These are phyloP conservation scores for Antigone vipio DNA, from an alignment of 2,113 vertebrate genomes.

Conservation along the genomic window DNA sequence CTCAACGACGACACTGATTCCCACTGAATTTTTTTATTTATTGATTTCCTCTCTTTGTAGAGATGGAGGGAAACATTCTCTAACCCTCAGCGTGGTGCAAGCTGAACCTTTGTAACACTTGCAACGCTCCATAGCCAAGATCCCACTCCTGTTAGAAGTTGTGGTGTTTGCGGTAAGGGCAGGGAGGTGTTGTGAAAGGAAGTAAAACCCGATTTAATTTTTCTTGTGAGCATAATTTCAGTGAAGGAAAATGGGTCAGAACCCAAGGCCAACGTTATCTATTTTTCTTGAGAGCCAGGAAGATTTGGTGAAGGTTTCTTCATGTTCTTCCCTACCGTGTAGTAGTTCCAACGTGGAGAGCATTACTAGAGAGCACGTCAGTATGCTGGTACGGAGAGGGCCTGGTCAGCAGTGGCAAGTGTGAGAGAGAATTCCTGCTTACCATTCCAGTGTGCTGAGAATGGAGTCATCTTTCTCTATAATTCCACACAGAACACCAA, in stretches of 20 bases:
- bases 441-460: background rate
- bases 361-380: background rate
- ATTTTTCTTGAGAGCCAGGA: background rate
- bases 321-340: background rate
- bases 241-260: background rate
- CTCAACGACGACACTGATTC: background rate
- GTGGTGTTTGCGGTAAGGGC: background rate
- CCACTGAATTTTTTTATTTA: background rate
- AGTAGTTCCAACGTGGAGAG: background rate
- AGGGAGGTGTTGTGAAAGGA: background rate
- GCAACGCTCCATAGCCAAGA: background rate
- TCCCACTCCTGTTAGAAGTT: background rate
- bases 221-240: background rate
- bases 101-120: background rate
- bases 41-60: background rate
- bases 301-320: background rate
- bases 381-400: background rate
- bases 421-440: background rate
- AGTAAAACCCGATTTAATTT: background rate
- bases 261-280: background rate
- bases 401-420: background rate
- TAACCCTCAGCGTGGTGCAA: background rate
- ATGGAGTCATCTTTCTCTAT: fast-evolving
- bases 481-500: background rate
- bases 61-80: background rate